Evolutionary conservation across 2,888 invertebrate species (phyloP).

Genomic region (Nipponacmea schrenckii): DNA sequence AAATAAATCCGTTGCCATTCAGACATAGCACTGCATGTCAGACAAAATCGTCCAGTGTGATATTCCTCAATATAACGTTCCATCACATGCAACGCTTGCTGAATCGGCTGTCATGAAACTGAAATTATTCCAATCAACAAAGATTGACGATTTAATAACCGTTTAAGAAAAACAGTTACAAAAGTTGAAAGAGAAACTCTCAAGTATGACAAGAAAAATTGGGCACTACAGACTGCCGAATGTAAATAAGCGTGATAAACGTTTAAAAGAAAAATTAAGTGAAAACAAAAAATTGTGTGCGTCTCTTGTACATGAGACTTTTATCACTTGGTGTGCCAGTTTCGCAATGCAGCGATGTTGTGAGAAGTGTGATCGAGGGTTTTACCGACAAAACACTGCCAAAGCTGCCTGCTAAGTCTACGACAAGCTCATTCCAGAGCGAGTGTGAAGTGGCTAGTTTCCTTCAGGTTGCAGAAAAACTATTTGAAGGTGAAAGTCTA

Average conservation of each 20-base stretch:
- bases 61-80: no score
- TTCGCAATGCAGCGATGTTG: neutral
- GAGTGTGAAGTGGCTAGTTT: neutral
- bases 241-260: conserved; percentile 1
- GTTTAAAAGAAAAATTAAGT: neutral
- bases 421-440: neutral
- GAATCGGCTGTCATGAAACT: no score
- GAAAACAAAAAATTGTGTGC: neutral
- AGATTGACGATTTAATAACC: no score
- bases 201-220: no score
- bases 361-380: neutral
- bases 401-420: neutral
- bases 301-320: neutral
- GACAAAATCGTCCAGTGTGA: no score
- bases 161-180: no score
- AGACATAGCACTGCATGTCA: no score
- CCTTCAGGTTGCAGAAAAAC: neutral
- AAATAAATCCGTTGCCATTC: no score
- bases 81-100: no score
- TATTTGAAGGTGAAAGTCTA: neutral
- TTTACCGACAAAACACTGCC: neutral
- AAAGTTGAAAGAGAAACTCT: no score
- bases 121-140: no score
- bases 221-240: neutral
- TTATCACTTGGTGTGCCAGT: conserved; percentile 1